Percentiles rank a stretch among this genome's conserved stretches.
Conservation (phyloP, 2,888 invertebrate genomes). For the Stegana nigrithorax region DNA sequence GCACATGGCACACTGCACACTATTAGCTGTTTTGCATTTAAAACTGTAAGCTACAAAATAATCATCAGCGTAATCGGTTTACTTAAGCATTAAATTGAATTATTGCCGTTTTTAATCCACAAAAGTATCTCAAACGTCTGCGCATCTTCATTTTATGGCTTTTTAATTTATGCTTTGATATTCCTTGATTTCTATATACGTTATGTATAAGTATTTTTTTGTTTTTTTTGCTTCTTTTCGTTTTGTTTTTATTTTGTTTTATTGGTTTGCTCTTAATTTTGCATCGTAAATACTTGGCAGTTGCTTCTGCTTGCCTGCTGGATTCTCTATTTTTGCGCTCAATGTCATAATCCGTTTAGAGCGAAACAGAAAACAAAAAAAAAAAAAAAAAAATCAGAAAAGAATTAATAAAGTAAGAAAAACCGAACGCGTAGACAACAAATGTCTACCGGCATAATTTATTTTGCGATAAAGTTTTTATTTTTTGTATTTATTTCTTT, state of each 20-base stretch:
- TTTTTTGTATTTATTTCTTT: background rate
- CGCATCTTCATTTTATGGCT: background rate
- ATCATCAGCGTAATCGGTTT: slow-evolving; percentile 24
- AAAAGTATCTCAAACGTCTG: background rate
- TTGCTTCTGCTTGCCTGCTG: background rate
- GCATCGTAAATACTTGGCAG: background rate
- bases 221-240: background rate
- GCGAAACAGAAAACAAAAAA: background rate
- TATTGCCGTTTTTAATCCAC: slow-evolving; percentile 17
- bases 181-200: background rate
- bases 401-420: background rate
- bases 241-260: background rate
- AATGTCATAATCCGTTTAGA: slow-evolving; percentile 12
- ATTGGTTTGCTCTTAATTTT: background rate
- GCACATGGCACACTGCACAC: too few species aligned
- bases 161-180: slow-evolving; percentile 1
- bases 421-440: slow-evolving; percentile 2
- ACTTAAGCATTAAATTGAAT: slow-evolving; percentile 26
- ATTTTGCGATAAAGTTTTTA: slow-evolving; percentile 12
- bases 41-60: slow-evolving; percentile 22
- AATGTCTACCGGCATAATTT: slow-evolving; percentile 6
- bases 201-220: background rate
- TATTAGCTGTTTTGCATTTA: slow-evolving; percentile 16
- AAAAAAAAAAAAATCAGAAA: background rate
- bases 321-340: background rate